A percentile compares a stretch with the other conserved stretches of the same genome.
Conservation (phyloP, 2,888 invertebrate species). For the Temnothorax unifasciatus region DNA sequence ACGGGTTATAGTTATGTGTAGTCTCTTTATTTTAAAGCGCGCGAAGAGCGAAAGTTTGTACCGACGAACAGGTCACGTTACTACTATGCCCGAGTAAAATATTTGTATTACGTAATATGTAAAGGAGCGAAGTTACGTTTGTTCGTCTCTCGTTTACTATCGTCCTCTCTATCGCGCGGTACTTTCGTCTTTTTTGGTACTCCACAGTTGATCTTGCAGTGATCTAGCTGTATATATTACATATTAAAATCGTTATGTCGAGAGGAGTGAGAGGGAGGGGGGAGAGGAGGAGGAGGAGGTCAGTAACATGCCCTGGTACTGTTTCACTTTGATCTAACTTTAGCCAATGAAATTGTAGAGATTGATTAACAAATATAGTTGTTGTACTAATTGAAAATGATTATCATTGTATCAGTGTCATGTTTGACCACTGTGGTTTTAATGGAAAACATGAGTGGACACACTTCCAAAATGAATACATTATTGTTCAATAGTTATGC, state of each 20-base stretch:
- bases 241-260: conserved; percentile 60
- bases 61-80: conserved; percentile 22
- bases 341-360: conserved; percentile 68
- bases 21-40: conserved; percentile 59
- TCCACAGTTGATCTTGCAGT: conserved; percentile 61
- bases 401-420: conserved; percentile 80
- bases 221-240: conserved; percentile 61
- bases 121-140: conserved; percentile 4
- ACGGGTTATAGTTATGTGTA: conserved; percentile 56
- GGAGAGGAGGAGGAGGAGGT: conserved; percentile 44
- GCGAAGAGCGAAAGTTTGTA: conserved; percentile 61
- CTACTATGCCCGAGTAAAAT: conserved; percentile 37
- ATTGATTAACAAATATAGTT: conserved; percentile 69
- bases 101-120: conserved; percentile 3
- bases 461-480: conserved; percentile 68
- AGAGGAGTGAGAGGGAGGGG: not conserved
- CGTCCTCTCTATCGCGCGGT: conserved; percentile 28
- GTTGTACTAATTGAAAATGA: conserved; percentile 67
- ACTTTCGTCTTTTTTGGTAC: conserved; percentile 64
- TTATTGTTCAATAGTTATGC: conserved; percentile 80
- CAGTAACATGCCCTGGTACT: conserved; percentile 71
- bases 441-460: conserved; percentile 74
- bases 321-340: conserved; percentile 60
- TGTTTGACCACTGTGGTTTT: conserved; percentile 79
- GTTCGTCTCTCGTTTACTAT: conserved; percentile 20